Conservation (phyloP, 2,888 invertebrate species). For the Drosophila nigricruria region DNA sequence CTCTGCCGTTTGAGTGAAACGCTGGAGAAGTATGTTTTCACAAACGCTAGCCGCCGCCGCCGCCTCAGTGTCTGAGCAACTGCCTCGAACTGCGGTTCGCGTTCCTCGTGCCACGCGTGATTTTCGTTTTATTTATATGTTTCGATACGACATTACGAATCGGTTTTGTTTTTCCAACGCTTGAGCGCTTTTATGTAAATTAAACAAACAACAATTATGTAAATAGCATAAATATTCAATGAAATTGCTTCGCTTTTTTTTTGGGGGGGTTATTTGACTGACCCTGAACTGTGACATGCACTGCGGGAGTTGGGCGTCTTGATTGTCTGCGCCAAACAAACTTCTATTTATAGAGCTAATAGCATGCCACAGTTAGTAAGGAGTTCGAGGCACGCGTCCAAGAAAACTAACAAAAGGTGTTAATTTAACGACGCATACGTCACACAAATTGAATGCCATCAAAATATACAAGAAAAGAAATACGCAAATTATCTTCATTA, state of each 20-base stretch:
- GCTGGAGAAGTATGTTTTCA: slow-evolving; percentile 60
- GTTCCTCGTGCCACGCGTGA: slow-evolving; percentile 11
- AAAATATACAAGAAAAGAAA: slow-evolving; percentile 13
- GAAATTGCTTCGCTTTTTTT: slow-evolving; percentile 15
- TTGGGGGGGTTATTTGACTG: background rate
- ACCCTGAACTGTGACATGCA: slow-evolving; percentile 50
- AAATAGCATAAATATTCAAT: slow-evolving; percentile 58
- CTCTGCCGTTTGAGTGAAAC: slow-evolving; percentile 20
- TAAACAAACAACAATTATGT: slow-evolving; percentile 31
- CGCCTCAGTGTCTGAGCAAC: slow-evolving; percentile 73
- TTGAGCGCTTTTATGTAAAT: slow-evolving; percentile 56
- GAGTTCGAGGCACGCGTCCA: slow-evolving; percentile 19
- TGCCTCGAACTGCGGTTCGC: slow-evolving; percentile 63
- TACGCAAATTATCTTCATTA: background rate
- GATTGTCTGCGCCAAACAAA: slow-evolving; percentile 32
- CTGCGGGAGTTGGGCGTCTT: slow-evolving; percentile 17
- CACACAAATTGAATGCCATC: slow-evolving; percentile 25
- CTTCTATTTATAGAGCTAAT: slow-evolving; percentile 41
- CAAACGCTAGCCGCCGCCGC: slow-evolving; percentile 48
- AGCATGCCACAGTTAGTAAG: slow-evolving; percentile 29
- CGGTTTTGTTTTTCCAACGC: slow-evolving; percentile 34
- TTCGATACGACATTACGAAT: slow-evolving; percentile 27
- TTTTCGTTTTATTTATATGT: background rate
- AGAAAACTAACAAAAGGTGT: slow-evolving; percentile 50
- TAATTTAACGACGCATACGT: slow-evolving; percentile 64